phyloP scores from a whole-genome alignment of 2,888 invertebrate genomes.

The Erebia palarica region DNA sequence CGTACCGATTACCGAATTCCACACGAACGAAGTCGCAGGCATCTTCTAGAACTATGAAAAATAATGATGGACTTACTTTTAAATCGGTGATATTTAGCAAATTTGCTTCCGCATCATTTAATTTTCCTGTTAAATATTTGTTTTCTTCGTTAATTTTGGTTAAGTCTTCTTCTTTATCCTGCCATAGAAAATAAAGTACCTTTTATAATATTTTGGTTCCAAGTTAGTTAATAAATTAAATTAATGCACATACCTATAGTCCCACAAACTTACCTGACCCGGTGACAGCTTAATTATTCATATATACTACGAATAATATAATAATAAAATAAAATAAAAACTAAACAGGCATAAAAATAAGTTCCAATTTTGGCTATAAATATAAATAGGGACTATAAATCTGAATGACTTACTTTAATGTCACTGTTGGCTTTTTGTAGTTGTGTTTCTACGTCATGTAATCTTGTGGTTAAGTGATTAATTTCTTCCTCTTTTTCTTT shows the following conservation, averaged over 20 bases:
- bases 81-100: background rate
- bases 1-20: too few relatives aligned
- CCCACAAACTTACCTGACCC: too few relatives aligned
- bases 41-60: too few relatives aligned
- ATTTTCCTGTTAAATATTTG: background rate
- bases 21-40: too few relatives aligned
- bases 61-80: too few relatives aligned
- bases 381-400: background rate
- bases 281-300: too few relatives aligned
- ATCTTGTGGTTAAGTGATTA: background rate
- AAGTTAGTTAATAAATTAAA: background rate
- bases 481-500: background rate
- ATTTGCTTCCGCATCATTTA: background rate
- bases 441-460: background rate
- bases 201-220: too few relatives aligned
- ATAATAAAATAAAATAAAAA: too few relatives aligned
- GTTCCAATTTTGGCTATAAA: too few relatives aligned
- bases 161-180: background rate
- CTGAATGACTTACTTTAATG: background rate
- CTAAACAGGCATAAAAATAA: too few relatives aligned
- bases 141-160: background rate
- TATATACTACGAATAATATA: too few relatives aligned
- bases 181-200: background rate
- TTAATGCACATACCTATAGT: background rate
- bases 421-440: background rate